Base-by-base conservation (phyloP, 2,797 vertebrate species). In the Enteromius treurensis region DNA sequence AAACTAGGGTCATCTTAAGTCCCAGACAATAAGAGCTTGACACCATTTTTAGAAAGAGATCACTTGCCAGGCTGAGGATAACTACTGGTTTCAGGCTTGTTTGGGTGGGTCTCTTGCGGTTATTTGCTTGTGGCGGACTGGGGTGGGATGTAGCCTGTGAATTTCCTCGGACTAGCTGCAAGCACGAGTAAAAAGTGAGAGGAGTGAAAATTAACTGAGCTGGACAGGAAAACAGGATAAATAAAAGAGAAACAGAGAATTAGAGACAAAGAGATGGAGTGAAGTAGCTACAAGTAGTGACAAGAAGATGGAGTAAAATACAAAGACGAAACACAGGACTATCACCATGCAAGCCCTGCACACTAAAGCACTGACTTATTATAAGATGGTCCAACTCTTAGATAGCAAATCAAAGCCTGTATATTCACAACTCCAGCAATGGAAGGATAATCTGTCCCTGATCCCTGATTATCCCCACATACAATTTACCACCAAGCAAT, bases 21-120 rank as follows among this genome's bases (percentile, higher is more conserved):
- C 45, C 76, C 70, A 60, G 67, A 68, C 75, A 55, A 86, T 86
- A 84, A 83, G 76, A 79, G 45, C 65, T 55, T 71, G 87, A 87
- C 81, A 80, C 73, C 64, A 84, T 78, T 88, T 84, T 89, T 86
- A 90, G 88, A 92, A 86, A 82, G 85, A 89, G 92, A 93, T 94
- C 94, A 93, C 89, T 94, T 92, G 90, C 84, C 71, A 80, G 87
- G 85, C 87, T 17, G 45, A 89, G 88, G 64, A 90, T 88, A 90
- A 91, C 91, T 93, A 32, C 91, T 79, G 91, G 90, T 90, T 93
- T 90, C 90, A 90, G 73, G 87, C 90, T 87, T 91, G 89, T 92
- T 90, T 93, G 94, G 94, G 94, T 91, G 93, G 92, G 92, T 89
- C 93, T 88, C 88, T 90, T 86, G 90, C 90, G 91, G 88, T 89